phyloP scores from a whole-genome alignment of 1,140 invertebrate genomes.

The Pectinophora gossypiella region DNA sequence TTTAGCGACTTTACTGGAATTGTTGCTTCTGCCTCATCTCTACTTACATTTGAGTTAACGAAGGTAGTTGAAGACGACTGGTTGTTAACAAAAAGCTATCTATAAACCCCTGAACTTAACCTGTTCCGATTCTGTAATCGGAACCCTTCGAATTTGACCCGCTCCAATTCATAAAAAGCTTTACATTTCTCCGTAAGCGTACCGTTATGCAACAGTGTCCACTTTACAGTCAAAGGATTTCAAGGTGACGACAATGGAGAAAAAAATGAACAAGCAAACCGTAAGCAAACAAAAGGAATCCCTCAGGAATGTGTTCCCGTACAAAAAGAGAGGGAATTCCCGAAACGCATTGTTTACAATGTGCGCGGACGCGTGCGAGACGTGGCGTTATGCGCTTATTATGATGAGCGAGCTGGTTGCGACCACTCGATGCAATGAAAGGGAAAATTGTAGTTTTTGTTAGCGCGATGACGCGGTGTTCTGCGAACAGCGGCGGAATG shows the following conservation, averaged over 20 bases:
- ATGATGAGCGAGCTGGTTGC: constrained; percentile 38
- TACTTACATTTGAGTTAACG: no score
- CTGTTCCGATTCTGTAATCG: no score
- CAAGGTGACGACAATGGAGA: constrained; percentile 41
- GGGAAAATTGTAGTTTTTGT: constrained; percentile 69
- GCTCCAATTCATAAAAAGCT: not conserved
- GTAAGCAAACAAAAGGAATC: constrained; percentile 70
- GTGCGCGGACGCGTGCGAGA: constrained; percentile 43
- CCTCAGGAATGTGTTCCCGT: constrained; percentile 64
- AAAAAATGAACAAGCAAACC: constrained; percentile 46
- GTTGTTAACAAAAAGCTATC: no score
- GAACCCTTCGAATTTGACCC: no score
- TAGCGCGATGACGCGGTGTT: constrained; percentile 10
- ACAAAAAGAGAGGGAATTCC: constrained; percentile 69
- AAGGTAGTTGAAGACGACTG: no score
- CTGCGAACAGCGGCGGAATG: constrained; percentile 60
- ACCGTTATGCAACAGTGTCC: constrained; percentile 45
- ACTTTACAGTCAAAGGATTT: constrained; percentile 42
- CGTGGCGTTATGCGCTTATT: constrained; percentile 56
- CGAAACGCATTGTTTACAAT: constrained; percentile 70
- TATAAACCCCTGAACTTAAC: no score
- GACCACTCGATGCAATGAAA: constrained; percentile 57
- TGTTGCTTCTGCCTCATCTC: no score
- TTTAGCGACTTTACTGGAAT: no score
- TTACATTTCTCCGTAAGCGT: no score